These are phyloP conservation scores for Drosophila robusta DNA, from an alignment of 2,888 invertebrate genomes.

Conservation along the genomic window DNA sequence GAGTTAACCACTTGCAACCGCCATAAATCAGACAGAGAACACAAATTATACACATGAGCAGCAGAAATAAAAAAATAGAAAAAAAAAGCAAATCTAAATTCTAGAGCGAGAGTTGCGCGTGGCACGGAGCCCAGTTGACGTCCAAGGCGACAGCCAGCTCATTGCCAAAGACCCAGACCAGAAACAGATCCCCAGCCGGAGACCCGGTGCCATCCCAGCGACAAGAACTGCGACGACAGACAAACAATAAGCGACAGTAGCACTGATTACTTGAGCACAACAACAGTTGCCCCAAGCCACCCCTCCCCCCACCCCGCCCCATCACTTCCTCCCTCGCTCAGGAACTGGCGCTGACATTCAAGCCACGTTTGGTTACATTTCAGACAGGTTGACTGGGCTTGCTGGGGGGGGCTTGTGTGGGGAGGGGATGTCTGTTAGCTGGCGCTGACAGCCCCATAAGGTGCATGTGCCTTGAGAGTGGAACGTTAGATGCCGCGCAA, in stretches of 20 bases:
- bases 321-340: neutral
- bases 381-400: conserved; percentile 51
- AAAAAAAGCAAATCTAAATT: conserved; percentile 30
- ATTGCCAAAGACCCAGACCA: conserved; percentile 59
- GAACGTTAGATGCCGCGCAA: conserved; percentile 71
- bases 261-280: conserved; percentile 74
- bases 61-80: conserved; percentile 29
- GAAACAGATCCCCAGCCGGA: conserved; percentile 4
- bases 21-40: conserved; percentile 45
- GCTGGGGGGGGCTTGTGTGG: neutral
- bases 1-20: conserved; percentile 50
- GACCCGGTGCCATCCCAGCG: conserved; percentile 4
- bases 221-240: conserved; percentile 60
- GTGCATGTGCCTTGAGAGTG: conserved; percentile 79
- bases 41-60: conserved; percentile 30
- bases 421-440: conserved; percentile 17
- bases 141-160: conserved; percentile 62
- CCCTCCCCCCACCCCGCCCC: neutral
- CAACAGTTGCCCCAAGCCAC: conserved; percentile 37
- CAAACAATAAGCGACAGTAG: conserved; percentile 78
- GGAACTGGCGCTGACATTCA: conserved; percentile 73
- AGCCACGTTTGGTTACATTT: conserved; percentile 77
- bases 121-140: conserved; percentile 39
- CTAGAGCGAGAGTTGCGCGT: conserved; percentile 5
- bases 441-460: conserved; percentile 62